Percentiles rank a stretch among this genome's conserved stretches.
Evolutionary conservation across 2,888 invertebrate genomes (phyloP).

Genomic region (Beris morrisii): DNA sequence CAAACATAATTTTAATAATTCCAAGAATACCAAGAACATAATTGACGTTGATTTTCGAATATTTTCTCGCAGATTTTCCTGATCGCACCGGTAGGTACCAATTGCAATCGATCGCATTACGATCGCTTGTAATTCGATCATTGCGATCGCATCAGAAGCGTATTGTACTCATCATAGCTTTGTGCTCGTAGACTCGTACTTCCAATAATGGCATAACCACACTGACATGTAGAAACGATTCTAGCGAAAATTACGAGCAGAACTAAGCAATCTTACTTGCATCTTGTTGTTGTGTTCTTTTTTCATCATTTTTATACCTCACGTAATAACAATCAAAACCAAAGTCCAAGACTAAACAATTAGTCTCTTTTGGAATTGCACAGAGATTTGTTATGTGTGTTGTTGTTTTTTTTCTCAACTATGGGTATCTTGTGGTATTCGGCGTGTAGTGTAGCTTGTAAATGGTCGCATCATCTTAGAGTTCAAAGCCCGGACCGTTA

Average conservation of each 20-base stretch:
- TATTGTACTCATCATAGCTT: too few species aligned
- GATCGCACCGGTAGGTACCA: too few species aligned
- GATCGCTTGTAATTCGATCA: too few species aligned
- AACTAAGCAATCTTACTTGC: neutral
- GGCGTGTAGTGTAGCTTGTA: neutral
- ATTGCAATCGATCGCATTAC: too few species aligned
- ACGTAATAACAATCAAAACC: constrained; percentile 29
- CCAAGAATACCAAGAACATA: too few species aligned
- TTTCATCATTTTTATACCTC: constrained; percentile 25
- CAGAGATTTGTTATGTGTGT: neutral
- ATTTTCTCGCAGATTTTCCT: too few species aligned
- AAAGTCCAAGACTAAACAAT: constrained; percentile 29
- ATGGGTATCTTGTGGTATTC: neutral
- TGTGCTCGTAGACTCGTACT: too few species aligned
- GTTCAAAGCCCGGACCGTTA: constrained; percentile 32
- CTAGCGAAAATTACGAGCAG: constrained; percentile 8
- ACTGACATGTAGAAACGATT: constrained; percentile 8
- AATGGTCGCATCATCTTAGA: constrained; percentile 12
- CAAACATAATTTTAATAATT: too few species aligned
- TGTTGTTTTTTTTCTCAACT: neutral
- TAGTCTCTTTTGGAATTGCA: constrained; percentile 22
- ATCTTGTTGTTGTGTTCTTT: neutral
- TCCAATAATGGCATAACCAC: too few species aligned
- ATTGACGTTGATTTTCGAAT: too few species aligned
- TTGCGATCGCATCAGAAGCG: too few species aligned